Evolutionary conservation across 2,888 invertebrate species (phyloP), one percentile per base, ranked within the genome.

Genomic region (Drosophila crucigera): DNA sequence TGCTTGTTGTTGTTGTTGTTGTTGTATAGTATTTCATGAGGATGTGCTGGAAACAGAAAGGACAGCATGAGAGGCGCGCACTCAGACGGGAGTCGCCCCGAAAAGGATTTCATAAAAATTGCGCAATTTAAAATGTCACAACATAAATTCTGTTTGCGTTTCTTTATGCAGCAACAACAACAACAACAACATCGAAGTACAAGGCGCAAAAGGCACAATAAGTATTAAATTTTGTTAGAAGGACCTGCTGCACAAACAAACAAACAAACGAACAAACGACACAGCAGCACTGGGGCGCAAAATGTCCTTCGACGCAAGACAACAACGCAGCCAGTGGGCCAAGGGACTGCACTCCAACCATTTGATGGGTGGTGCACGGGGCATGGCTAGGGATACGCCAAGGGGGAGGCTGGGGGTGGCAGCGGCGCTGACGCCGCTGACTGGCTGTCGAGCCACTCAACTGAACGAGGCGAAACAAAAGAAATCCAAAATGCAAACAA

Each of bases 71-170:
- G 78, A 75, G 74, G 78, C 84, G 73, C 79, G 70, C 90, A 86
- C 83, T 81, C 68, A 71, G 81, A 78, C 82, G 66, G 73, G 69
- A 68, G 68, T 70, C 76, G 78, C 76, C 72, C 74, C 65, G 68
- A 81, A 91, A 92, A 92, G 91, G 92, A 92, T 92, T 92, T 92
- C 91, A 93, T 92, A 92, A 93, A 92, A 92, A 92, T 92, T 92
- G 92, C 92, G 91, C 92, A 92, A 91, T 93, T 93, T 92, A 91
- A 92, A 92, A 91, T 92, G 93, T 93, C 93, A 93, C 93, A 93
- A 93, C 93, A 93, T 93, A 93, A 93, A 92, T 92, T 92, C 90
- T 89, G 88, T 91, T 89, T 92, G 91, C 87, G 83, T 84, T 89
- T 85, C 91, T 86, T 89, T 85, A 84, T 89, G 89, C 91, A 83